Evolutionary conservation across 1,140 invertebrate genomes (phyloP), one percentile per base, ranked within the genome.

Genomic region (Acromyrmex heyeri): DNA sequence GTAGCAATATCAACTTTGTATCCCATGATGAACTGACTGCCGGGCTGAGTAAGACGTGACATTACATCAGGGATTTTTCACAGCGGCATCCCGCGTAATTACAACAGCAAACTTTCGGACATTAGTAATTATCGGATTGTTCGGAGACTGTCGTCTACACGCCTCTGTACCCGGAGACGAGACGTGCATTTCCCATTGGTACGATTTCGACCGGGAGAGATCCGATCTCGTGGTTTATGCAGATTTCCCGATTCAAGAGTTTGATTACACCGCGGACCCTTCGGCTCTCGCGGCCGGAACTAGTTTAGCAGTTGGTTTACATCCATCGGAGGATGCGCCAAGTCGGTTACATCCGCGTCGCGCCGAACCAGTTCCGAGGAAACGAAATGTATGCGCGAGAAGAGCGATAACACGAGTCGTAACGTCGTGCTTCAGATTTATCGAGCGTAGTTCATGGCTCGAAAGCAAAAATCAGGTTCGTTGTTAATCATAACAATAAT

Each of bases 231-330:
- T 38, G 85, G 89, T 81, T 87, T 85, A 65, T 67, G 86, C 55
- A 55, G 85, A 85, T 70, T 85, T 90, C 38, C 55, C 59, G 76
- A 85, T 65, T 72, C 57, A 78, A 82, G 90, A 90, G 88, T 90
- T 90, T 90, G 86, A 90, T 90, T 90, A 90, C 88, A 90, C 55
- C 75, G 64, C 5, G 70, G 62, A 77, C 85, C 86, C 55, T 75
- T 79, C 50, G 61, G 55, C 67, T 72, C 30, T 81, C 57, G 48
- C 48, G 14, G 38, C 57, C 64, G 86, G 86, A 86, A 90, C 83
- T 90, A 90, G 89, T 90, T 90, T 86, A 77, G 50, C 64, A 64
- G 89, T 90, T 90, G 82, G 87, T 88, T 90, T 85, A 62, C 67
- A 85, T n/a, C 34, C 21, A 30, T 14, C 48, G 59, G 65, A 24